phyloP scores from a whole-genome alignment of 2,113 vertebrate species.

The Sturnira hondurensis region DNA sequence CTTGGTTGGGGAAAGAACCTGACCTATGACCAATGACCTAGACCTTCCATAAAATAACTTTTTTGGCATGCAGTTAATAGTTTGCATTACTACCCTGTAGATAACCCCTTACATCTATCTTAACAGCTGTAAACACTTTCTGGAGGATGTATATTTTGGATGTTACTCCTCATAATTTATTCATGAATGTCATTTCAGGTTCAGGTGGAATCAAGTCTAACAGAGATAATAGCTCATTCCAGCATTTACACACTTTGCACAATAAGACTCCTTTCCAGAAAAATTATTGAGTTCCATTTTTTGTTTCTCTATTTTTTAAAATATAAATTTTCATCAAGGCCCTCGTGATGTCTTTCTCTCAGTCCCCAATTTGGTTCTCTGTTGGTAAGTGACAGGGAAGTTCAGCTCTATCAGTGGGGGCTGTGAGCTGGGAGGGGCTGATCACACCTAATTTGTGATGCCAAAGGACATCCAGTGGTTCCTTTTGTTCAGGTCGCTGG shows the following conservation, averaged over 20 bases:
- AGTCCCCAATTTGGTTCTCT: rapidly evolving
- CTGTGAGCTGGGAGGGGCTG: background rate
- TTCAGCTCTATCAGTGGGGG: rapidly evolving
- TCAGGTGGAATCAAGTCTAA: constrained; percentile 24
- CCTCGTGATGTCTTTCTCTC: background rate
- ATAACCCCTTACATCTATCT: background rate
- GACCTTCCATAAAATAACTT: background rate
- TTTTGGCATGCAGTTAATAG: background rate
- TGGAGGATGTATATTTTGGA: background rate
- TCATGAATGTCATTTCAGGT: background rate
- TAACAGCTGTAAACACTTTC: background rate
- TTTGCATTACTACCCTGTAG: background rate
- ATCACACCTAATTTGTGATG: rapidly evolving
- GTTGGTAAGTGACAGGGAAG: background rate
- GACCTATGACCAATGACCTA: too few relatives aligned
- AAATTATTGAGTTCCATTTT: background rate
- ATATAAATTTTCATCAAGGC: background rate
- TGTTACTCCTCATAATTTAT: background rate
- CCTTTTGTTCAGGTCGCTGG: background rate
- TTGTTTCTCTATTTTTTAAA: background rate
- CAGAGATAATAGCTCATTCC: background rate
- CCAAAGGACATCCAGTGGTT: background rate
- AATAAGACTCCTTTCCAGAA: background rate
- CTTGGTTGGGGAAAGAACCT: background rate
- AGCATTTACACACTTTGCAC: background rate